Evolutionary conservation across 2,888 invertebrate species (phyloP).

Genomic region (Papilio demoleus): DNA sequence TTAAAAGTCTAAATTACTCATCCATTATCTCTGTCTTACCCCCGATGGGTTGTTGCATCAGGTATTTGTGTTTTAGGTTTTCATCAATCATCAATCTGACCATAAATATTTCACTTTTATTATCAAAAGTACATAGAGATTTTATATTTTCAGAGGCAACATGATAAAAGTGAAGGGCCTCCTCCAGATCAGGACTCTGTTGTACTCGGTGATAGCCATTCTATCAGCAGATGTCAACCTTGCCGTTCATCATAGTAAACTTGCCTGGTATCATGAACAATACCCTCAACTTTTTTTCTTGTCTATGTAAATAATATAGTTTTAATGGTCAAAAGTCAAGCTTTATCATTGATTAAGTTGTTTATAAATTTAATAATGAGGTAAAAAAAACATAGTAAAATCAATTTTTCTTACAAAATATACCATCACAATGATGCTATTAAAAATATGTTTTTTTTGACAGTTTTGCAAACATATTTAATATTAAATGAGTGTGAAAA

Average conservation of each 20-base stretch:
- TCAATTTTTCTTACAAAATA: background rate
- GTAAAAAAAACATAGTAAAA: background rate
- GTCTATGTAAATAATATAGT: conserved; percentile 23
- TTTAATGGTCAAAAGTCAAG: conserved; percentile 35
- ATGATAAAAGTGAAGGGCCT: conserved; percentile 87
- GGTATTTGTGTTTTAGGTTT: too few species aligned
- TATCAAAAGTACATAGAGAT: too few species aligned
- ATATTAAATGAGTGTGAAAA: background rate
- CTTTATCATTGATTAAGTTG: conserved; percentile 38
- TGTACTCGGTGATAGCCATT: conserved; percentile 86
- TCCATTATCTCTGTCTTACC: too few species aligned
- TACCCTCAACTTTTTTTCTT: background rate
- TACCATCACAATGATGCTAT: background rate
- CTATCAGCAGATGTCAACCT: conserved; percentile 86
- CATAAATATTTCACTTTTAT: too few species aligned
- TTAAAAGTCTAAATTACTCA: too few species aligned
- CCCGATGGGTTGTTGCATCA: too few species aligned
- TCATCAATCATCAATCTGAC: too few species aligned
- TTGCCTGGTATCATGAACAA: background rate
- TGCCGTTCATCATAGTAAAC: conserved; percentile 76
- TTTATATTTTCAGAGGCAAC: conserved; percentile 87
- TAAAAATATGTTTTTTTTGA: too few species aligned
- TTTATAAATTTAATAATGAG: conserved; percentile 8
- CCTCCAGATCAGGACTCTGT: conserved; percentile 86
- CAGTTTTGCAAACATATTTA: background rate